Conservation (phyloP, 2,797 vertebrate genomes). For the Pangasius sanitwongsei region DNA sequence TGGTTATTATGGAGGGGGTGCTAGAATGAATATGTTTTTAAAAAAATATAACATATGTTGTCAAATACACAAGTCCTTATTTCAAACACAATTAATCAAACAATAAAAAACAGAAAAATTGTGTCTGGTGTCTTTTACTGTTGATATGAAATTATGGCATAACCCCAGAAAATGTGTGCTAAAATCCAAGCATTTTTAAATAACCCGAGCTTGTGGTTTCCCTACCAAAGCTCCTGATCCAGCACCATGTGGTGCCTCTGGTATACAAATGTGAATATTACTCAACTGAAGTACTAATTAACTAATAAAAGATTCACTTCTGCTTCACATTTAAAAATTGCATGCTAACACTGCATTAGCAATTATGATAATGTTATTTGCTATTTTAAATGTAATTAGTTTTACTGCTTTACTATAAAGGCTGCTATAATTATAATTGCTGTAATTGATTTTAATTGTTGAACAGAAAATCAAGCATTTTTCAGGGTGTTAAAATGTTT, state of each 20-base stretch:
- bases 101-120: not conserved
- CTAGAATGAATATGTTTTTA: not conserved
- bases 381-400: not conserved
- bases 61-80: not conserved
- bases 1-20: not conserved
- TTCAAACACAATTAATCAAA: not conserved
- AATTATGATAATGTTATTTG: not conserved
- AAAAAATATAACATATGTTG: not conserved
- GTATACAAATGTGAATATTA: not conserved
- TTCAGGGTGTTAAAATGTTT: not conserved
- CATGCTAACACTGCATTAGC: not conserved
- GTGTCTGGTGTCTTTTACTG: not conserved
- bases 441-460: not conserved
- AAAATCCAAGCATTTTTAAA: not conserved
- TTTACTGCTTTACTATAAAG: not conserved
- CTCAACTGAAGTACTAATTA: not conserved
- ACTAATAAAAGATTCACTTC: not conserved
- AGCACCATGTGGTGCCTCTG: not conserved
- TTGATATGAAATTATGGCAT: not conserved
- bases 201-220: not conserved
- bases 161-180: not conserved
- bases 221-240: not conserved
- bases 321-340: not conserved
- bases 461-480: not conserved
- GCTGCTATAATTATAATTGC: not conserved